Percentiles rank a stretch among this genome's conserved stretches.
Conservation (phyloP, 2,797 vertebrate genomes). For the Gallinago nigripennis region DNA sequence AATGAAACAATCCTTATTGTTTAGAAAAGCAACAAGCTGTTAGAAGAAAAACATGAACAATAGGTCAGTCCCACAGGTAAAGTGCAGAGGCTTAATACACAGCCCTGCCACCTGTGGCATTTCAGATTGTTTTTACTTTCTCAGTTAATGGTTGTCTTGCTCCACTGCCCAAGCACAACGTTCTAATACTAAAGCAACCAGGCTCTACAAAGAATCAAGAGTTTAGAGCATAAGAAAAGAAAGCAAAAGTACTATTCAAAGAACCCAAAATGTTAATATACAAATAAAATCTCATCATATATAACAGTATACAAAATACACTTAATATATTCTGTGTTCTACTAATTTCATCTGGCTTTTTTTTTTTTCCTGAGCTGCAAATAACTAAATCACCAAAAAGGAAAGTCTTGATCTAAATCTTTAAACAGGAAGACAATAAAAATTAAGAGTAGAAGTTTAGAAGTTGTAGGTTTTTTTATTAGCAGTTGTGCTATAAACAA, state of each 20-base stretch:
- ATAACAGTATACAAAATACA: not conserved
- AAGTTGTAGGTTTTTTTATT: not conserved
- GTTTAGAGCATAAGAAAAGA: not conserved
- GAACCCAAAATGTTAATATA: not conserved
- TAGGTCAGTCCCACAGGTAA: constrained; percentile 30
- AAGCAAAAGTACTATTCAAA: not conserved
- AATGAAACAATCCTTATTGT: constrained; percentile 21
- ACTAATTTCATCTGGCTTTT: not conserved
- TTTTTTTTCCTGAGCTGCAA: not conserved
- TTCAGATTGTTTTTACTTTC: not conserved
- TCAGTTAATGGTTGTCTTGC: not conserved
- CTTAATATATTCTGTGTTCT: not conserved
- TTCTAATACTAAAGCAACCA: not conserved
- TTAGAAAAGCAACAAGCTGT: constrained; percentile 42
- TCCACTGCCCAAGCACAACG: not conserved
- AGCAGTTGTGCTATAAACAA: not conserved
- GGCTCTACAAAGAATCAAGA: not conserved
- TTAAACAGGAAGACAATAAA: not conserved
- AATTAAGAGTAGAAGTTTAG: not conserved
- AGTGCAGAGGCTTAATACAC: not conserved
- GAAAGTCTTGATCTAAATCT: not conserved
- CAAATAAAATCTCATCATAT: not conserved
- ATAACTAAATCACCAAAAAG: not conserved
- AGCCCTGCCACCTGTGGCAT: not conserved
- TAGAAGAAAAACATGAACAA: constrained; percentile 46